Percentiles rank a stretch among this genome's conserved stretches.
These are phyloP conservation scores for Procavia capensis DNA, from an alignment of 2,113 vertebrate genomes.

Conservation along the genomic window DNA sequence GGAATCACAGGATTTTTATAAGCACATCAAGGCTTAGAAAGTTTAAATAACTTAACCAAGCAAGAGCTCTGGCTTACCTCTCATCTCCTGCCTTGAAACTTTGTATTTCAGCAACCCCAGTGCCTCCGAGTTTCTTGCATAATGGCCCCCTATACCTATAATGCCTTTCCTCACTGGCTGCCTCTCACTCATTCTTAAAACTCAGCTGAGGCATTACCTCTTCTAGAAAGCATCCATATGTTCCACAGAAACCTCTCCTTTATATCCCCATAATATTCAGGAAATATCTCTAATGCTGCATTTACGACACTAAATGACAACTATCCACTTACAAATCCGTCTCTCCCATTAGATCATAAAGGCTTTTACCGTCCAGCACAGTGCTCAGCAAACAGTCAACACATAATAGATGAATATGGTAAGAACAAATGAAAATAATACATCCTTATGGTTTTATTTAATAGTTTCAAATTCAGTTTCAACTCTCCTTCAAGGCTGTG, in stretches of 20 bases:
- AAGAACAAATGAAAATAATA: constrained; percentile 40
- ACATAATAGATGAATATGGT: constrained; percentile 10
- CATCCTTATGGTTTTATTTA: constrained; percentile 28
- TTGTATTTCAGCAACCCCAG: neutral
- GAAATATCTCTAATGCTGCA: constrained; percentile 8
- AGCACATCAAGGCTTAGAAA: constrained; percentile 57
- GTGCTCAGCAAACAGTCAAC: constrained; percentile 34
- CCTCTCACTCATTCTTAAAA: constrained; percentile 32
- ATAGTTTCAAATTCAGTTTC: constrained; percentile 56
- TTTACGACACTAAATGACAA: constrained; percentile 52
- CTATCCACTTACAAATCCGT: constrained; percentile 47
- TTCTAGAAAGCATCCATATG: neutral
- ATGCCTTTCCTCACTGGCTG: neutral
- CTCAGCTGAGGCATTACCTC: neutral
- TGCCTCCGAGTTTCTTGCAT: neutral
- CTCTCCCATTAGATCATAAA: constrained; percentile 12
- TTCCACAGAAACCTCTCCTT: constrained; percentile 43
- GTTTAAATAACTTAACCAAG: constrained; percentile 54
- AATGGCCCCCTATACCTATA: neutral
- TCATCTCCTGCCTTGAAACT: neutral
- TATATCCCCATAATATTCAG: neutral
- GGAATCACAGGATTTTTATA: constrained; percentile 40
- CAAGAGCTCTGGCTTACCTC: neutral
- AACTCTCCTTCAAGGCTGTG: constrained; percentile 45
- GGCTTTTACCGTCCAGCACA: constrained; percentile 13